Evolutionary conservation across 2,888 invertebrate genomes (phyloP).

Genomic region (Liopterus haemorrhoidalis): DNA sequence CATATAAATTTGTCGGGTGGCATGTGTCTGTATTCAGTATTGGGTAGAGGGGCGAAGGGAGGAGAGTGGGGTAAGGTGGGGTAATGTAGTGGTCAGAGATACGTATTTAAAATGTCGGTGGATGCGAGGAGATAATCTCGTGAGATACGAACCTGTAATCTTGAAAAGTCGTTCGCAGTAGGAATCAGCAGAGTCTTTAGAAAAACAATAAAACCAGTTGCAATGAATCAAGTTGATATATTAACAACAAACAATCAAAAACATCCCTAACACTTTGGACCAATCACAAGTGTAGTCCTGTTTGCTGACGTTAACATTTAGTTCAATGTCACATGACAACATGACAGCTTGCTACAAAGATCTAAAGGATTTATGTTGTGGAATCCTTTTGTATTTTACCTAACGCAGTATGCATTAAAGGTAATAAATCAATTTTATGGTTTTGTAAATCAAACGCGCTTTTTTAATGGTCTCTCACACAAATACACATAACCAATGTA

Average conservation of each 20-base stretch:
- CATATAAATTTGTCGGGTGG: too few species aligned
- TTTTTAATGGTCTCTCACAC: constrained; percentile 42
- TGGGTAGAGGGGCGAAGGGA: too few species aligned
- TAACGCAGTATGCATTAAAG: constrained; percentile 22
- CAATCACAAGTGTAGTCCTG: not conserved
- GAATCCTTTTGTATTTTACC: constrained; percentile 12
- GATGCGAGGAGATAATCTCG: too few species aligned
- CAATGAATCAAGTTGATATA: constrained; percentile 22
- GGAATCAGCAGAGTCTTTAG: constrained; percentile 41
- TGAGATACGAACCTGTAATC: too few species aligned
- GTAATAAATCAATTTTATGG: constrained; percentile 49
- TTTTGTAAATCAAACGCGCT: constrained; percentile 47
- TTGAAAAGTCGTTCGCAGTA: too few species aligned
- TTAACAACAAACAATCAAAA: constrained; percentile 23
- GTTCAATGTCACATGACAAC: not conserved
- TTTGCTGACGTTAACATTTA: not conserved
- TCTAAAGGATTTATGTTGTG: constrained; percentile 9
- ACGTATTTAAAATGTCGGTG: too few species aligned
- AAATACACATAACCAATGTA: constrained; percentile 30
- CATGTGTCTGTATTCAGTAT: too few species aligned
- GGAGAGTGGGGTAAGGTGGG: too few species aligned
- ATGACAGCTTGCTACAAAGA: constrained; percentile 11
- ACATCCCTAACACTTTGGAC: constrained; percentile 12
- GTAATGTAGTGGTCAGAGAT: too few species aligned
- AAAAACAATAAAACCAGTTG: constrained; percentile 15